Evolutionary conservation across 2,888 invertebrate species (phyloP), one percentile per base, ranked within the genome.

Genomic region (Lasiommata megera): DNA sequence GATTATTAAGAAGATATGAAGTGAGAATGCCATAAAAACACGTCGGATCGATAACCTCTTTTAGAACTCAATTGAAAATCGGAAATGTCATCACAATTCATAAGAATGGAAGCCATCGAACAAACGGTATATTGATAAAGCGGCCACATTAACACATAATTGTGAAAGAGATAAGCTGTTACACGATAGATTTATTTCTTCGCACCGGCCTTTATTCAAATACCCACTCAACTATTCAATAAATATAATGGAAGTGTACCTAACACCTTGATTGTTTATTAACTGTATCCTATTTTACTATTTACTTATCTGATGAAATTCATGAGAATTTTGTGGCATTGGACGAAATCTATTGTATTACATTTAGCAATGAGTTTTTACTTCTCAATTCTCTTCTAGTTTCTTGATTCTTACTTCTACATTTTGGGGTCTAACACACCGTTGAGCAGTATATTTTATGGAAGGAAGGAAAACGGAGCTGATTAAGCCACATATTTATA

Each of bases 111-210:
- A 64, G 56, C 53, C 63, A 64, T 58, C 46, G 43, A 56, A 56
- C 64, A 67, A 23, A 61, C 62, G 55, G 61, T 56, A 56, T 54
- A 54, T 68, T 64, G 57, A 59, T 60, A 65, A 62, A 61, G 60
- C 56, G 59, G 48, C 56, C 46, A 61, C 63, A 76, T 76, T 72
- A 71, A 66, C 71, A 74, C 70, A 73, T 73, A 69, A 73, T 74
- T 71, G 68, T 67, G 67, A 72, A 68, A 69, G 70, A 68, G 69
- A 70, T 68, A 69, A 68, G 65, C 67, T 65, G 66, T 66, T 58
- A 65, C 58, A 63, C 58, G 66, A 68, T 62, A 68, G 67, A 68
- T 70, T 70, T 67, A 73, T 68, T 48, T 55, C 60, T 43, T 57
- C 51, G 29, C 48, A 56, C 46, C 55, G 53, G 40, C 41, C 44